phyloP scores from a whole-genome alignment of 2,888 invertebrate genomes.

The Reticulitermes lucifugus region DNA sequence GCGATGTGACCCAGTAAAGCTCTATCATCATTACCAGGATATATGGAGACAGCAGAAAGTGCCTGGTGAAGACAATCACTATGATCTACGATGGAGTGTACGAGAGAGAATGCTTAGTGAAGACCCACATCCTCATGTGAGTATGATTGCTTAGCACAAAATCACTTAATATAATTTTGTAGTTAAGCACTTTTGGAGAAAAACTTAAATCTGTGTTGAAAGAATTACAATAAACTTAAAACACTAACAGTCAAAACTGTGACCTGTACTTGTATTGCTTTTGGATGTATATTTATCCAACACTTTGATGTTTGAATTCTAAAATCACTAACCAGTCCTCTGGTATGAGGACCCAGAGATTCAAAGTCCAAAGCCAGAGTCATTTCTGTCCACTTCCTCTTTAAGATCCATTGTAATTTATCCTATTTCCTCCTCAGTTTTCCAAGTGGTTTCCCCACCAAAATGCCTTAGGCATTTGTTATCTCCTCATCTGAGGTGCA shows the following conservation, averaged over 20 bases:
- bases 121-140: slow-evolving; percentile 60
- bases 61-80: slow-evolving; percentile 78
- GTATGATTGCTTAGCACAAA: neutral
- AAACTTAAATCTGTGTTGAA: neutral
- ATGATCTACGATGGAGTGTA: slow-evolving; percentile 76
- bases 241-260: neutral
- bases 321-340: neutral
- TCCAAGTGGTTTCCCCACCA: too few species aligned
- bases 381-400: too few species aligned
- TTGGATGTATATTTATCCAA: neutral
- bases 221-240: neutral
- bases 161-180: neutral
- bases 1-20: slow-evolving; percentile 76
- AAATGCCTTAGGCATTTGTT: too few species aligned
- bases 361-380: too few species aligned
- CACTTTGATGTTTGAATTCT: neutral
- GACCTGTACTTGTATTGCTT: neutral
- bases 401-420: too few species aligned
- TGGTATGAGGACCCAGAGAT: too few species aligned
- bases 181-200: neutral
- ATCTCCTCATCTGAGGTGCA: too few species aligned
- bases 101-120: slow-evolving; percentile 75
- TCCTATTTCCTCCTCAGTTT: too few species aligned
- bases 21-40: slow-evolving; percentile 81
- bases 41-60: slow-evolving; percentile 81